phyloP scores from a whole-genome alignment of 2,113 vertebrate species.

The Nipponia nippon region DNA sequence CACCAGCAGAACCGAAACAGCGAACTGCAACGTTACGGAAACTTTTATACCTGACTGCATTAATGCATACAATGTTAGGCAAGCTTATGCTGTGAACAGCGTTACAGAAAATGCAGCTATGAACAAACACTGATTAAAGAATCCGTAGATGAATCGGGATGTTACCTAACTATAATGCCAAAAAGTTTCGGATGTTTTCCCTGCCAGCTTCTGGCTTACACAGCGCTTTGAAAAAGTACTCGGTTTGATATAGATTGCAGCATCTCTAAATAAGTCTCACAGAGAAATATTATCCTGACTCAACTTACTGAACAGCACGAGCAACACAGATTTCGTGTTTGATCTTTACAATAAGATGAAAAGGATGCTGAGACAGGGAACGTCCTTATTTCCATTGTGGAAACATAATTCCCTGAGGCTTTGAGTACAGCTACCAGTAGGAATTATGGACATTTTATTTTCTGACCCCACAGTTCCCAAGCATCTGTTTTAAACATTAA shows the following conservation, averaged over 20 bases:
- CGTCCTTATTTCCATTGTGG: background rate
- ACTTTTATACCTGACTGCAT: background rate
- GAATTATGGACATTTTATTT: background rate
- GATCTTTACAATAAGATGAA: background rate
- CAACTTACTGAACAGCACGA: background rate
- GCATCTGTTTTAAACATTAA: background rate
- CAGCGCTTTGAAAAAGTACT: background rate
- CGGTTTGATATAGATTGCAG: background rate
- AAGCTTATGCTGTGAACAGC: background rate
- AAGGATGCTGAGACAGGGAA: background rate
- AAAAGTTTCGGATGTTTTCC: background rate
- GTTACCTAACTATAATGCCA: background rate
- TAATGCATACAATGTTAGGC: fast-evolving
- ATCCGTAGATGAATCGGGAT: background rate
- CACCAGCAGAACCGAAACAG: background rate
- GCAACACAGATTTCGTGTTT: background rate
- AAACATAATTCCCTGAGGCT: background rate
- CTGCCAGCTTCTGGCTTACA: background rate
- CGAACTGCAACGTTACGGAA: background rate
- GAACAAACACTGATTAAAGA: background rate
- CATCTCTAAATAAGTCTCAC: background rate
- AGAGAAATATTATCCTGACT: background rate
- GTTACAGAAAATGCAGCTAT: background rate
- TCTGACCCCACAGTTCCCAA: background rate
- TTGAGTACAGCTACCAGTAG: background rate